These are phyloP conservation scores for Dasypolia templi DNA, from an alignment of 2,888 invertebrate genomes.

Conservation along the genomic window DNA sequence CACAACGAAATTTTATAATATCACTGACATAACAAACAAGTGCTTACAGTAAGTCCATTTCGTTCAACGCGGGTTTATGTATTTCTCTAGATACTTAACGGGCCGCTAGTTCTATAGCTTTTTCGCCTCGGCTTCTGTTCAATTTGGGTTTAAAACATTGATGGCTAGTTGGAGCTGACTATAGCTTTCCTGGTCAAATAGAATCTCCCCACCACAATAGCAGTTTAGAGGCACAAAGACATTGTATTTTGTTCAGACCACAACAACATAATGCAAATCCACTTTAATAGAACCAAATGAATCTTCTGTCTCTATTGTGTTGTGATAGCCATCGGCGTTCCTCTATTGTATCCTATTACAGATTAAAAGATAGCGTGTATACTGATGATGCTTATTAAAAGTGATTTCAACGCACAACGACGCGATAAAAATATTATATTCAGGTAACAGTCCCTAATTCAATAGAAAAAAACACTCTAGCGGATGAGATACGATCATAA, in stretches of 20 bases:
- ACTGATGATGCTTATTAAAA: conserved; percentile 44
- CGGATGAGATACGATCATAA: conserved; percentile 12
- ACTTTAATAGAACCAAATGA: neutral
- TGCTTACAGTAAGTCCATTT: conserved; percentile 10
- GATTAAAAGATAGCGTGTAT: conserved; percentile 41
- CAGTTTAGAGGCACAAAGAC: neutral
- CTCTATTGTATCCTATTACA: conserved; percentile 49
- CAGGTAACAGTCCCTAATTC: conserved; percentile 28
- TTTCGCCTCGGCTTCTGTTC: neutral
- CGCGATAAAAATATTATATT: conserved; percentile 18
- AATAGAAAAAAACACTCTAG: conserved; percentile 7
- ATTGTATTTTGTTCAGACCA: neutral
- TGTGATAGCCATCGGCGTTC: conserved; percentile 20
- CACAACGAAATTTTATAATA: conserved; percentile 33
- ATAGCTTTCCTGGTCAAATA: neutral
- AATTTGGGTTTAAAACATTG: neutral
- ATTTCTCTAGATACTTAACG: neutral
- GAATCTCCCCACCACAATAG: neutral
- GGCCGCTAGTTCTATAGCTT: neutral
- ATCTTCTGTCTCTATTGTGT: conserved; percentile 12
- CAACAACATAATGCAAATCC: neutral
- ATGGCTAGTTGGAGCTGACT: neutral
- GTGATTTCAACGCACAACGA: conserved; percentile 41
- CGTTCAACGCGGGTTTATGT: neutral
- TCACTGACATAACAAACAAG: neutral